Percentiles rank a stretch among this genome's conserved stretches.
These are phyloP conservation scores for Acleris holmiana DNA, from an alignment of 2,888 invertebrate genomes.

Conservation along the genomic window DNA sequence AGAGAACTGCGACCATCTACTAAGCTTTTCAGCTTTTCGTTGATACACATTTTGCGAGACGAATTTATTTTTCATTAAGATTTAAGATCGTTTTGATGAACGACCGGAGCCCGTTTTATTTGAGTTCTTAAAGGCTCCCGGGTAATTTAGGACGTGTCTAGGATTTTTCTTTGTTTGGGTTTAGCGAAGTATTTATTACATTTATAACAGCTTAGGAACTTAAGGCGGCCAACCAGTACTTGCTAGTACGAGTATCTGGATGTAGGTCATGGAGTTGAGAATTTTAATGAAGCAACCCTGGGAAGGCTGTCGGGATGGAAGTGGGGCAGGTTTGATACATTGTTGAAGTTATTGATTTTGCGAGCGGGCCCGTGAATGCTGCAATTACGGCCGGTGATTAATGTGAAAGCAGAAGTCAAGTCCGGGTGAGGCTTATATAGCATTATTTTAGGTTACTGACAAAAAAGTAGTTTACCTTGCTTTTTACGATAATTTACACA, in stretches of 20 bases:
- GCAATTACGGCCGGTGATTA: constrained; percentile 19
- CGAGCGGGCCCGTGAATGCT: constrained; percentile 31
- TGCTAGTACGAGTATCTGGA: constrained; percentile 31
- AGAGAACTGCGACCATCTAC: constrained; percentile 13
- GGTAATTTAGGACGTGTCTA: constrained; percentile 15
- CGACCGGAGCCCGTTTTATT: constrained; percentile 19
- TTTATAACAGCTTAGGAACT: constrained; percentile 31
- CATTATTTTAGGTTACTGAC: too few relatives aligned
- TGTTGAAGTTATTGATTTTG: constrained; percentile 54
- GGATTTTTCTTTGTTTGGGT: not conserved
- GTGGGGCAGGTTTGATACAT: constrained; percentile 46
- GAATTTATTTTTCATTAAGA: constrained; percentile 25
- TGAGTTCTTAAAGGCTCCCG: constrained; percentile 12
- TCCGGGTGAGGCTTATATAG: constrained; percentile 21
- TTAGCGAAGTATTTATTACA: not conserved
- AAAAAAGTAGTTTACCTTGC: not conserved
- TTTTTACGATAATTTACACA: not conserved
- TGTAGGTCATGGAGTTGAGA: constrained; percentile 23
- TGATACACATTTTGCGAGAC: constrained; percentile 16
- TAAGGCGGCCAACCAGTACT: constrained; percentile 24
- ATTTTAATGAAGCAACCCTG: constrained; percentile 33
- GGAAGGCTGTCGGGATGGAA: constrained; percentile 42
- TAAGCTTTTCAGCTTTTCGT: constrained; percentile 16
- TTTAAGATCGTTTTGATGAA: constrained; percentile 30
- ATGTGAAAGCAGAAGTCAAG: not conserved